phyloP scores from a whole-genome alignment of 2,888 invertebrate genomes.

The Timema podura region DNA sequence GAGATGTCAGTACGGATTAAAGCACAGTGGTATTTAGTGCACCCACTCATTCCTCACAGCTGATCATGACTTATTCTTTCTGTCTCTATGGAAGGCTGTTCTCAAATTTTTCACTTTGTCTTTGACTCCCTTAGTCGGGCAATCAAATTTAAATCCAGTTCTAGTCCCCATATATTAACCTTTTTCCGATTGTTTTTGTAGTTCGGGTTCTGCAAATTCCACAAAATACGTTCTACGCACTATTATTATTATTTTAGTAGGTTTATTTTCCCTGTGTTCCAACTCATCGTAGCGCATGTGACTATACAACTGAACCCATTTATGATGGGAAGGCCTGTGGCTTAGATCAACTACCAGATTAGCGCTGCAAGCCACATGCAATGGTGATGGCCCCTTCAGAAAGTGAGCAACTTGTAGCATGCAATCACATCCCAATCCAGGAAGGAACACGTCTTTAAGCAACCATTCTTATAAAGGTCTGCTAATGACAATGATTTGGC shows the following conservation, averaged over 20 bases:
- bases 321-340: no score
- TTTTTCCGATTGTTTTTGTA: background rate
- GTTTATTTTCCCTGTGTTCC: background rate
- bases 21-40: no score
- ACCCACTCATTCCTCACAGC: no score
- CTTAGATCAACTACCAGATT: background rate
- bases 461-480: no score
- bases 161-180: background rate
- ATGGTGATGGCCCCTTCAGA: background rate
- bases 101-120: constrained; percentile 5
- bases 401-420: constrained; percentile 10
- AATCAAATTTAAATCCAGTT: background rate
- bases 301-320: no score
- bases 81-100: background rate
- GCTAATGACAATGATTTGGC: no score
- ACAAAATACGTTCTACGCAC: no score
- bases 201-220: background rate
- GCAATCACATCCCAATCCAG: background rate
- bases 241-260: no score
- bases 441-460: no score
- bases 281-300: background rate
- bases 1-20: no score
- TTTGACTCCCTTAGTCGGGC: background rate
- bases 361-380: background rate
- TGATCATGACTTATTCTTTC: background rate